phyloP scores from a whole-genome alignment of 2,888 invertebrate species.

The Cremastinae sp. region DNA sequence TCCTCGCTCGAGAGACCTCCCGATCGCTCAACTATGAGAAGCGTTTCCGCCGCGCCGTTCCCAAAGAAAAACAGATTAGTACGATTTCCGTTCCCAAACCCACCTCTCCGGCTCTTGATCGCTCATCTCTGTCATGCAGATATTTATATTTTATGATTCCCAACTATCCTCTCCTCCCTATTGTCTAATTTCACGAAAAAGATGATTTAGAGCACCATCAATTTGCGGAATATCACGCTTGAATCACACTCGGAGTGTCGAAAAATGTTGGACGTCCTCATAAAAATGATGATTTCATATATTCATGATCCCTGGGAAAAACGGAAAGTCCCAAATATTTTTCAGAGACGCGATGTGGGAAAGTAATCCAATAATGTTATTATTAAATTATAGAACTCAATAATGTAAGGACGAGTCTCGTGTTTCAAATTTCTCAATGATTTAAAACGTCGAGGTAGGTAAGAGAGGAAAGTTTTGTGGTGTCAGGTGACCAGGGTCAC shows the following conservation, averaged over 20 bases:
- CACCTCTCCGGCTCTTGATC: conserved; percentile 56
- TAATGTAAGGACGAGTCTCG: background rate
- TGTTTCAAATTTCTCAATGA: conserved; percentile 35
- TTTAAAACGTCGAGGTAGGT: conserved; percentile 18
- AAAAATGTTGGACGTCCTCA: no score
- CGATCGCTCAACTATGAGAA: conserved; percentile 67
- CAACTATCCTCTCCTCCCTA: background rate
- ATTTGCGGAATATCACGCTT: no score
- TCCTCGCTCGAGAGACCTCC: conserved; percentile 41
- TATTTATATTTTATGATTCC: conserved; percentile 33
- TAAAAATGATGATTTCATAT: no score
- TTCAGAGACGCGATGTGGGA: background rate
- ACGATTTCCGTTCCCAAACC: conserved; percentile 49
- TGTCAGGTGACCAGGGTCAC: conserved; percentile 38
- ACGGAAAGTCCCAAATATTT: no score
- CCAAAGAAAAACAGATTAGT: conserved; percentile 56
- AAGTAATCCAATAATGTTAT: no score
- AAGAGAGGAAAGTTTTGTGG: conserved; percentile 14
- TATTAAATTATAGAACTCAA: conserved; percentile 5
- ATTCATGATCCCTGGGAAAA: no score
- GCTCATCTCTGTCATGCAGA: conserved; percentile 6
- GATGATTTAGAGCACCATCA: no score
- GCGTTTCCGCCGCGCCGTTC: conserved; percentile 70
- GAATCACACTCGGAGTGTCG: no score
- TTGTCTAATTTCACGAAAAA: background rate